Evolutionary conservation across 2,797 vertebrate genomes (phyloP), one percentile per base, ranked within the genome.

Genomic region (Melopsittacus undulatus): DNA sequence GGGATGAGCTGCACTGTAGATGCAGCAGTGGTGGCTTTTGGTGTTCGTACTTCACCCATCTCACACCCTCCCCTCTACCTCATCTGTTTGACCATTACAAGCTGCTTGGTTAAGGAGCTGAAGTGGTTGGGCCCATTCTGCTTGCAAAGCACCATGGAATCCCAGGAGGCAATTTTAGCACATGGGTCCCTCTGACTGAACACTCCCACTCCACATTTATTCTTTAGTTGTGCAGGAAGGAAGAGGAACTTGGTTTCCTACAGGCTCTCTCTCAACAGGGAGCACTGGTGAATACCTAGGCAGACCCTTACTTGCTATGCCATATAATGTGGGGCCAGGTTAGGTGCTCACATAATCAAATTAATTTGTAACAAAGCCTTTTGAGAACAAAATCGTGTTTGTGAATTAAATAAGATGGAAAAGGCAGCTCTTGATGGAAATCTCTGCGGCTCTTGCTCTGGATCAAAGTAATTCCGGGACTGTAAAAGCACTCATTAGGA

Each of bases 401-500:
- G 22, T 91, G 67, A 69, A 30, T 87, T 85, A 87, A 94, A 9
- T 69, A 82, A 68, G 19, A 22, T 56, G 34, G 74, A 42, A 73
- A 77, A 83, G 40, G 43, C 38, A 36, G 57, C 56, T 57, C 56
- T 24, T 7, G 22, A 34, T 4, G 54, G 21, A 34, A 48, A 19
- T 26, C 23, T 84, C 63, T 54, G n/a, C 0, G 0, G 16, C 38
- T 66, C 30, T 42, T 46, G n/a, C 30, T 76, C 63, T 68, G 56
- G 62, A 83, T 88, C 45, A 92, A 45, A 86, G 66, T 45, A 52
- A 3, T 81, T 61, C n/a, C 75, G 57, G 42, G 27, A 11, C 51
- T 90, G 57, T 64, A 49, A 54, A 92, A 68, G 73, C 24, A 14
- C 54, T 75, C 45, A 20, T 64, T 68, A 88, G 79, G 52, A 91